These are phyloP conservation scores for Cryptocephalus primarius DNA, from an alignment of 2,888 invertebrate genomes.

Conservation along the genomic window DNA sequence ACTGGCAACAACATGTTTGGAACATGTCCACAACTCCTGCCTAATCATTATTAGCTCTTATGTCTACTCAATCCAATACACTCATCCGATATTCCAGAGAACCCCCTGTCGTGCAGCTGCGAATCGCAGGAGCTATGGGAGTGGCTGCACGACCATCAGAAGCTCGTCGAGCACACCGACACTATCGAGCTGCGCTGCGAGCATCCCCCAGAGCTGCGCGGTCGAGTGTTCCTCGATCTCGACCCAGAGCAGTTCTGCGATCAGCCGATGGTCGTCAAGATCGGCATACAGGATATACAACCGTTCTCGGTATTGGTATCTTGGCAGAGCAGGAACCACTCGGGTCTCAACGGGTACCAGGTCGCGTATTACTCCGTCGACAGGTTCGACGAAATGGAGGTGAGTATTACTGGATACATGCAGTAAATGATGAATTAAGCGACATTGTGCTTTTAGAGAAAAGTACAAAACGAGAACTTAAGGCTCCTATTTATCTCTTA, in stretches of 20 bases:
- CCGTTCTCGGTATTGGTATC: slow-evolving; percentile 77
- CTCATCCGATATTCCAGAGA: slow-evolving; percentile 47
- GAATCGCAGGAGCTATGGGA: slow-evolving; percentile 85
- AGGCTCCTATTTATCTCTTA: too few species aligned
- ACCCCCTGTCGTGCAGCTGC: slow-evolving; percentile 82
- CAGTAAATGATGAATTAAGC: too few species aligned
- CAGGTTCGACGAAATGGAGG: slow-evolving; percentile 48
- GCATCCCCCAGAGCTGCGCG: slow-evolving; percentile 70
- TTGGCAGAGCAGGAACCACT: slow-evolving; percentile 83
- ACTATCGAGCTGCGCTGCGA: slow-evolving; percentile 63
- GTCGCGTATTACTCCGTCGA: slow-evolving; percentile 71
- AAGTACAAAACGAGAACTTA: too few species aligned
- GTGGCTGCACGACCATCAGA: slow-evolving; percentile 83
- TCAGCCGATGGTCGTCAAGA: slow-evolving; percentile 68
- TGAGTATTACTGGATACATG: slow-evolving; percentile 23
- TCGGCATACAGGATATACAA: slow-evolving; percentile 81
- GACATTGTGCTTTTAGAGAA: too few species aligned
- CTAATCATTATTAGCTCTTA: too few species aligned
- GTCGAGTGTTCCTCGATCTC: slow-evolving; percentile 63
- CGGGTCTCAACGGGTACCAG: slow-evolving; percentile 73
- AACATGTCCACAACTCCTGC: too few species aligned
- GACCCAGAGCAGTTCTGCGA: slow-evolving; percentile 76
- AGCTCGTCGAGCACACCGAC: slow-evolving; percentile 49
- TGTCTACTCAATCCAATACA: too few species aligned
- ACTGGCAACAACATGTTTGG: too few species aligned